Evolutionary conservation across 2,888 invertebrate genomes (phyloP).

Genomic region (Bellardia bayeri): DNA sequence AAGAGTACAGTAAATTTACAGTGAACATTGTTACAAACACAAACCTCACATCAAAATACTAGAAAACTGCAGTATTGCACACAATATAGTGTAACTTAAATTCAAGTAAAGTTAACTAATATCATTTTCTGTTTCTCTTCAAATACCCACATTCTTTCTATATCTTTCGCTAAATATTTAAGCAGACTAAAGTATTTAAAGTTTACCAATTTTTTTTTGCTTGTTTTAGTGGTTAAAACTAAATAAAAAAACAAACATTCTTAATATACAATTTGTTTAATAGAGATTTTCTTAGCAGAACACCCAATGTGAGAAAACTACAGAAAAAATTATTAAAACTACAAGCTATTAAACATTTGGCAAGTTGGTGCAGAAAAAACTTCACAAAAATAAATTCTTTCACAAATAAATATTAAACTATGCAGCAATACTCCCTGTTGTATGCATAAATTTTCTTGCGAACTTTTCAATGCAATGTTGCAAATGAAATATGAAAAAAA

Average conservation of each 20-base stretch:
- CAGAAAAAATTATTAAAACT: slow-evolving; percentile 49
- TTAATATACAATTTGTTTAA: slow-evolving; percentile 56
- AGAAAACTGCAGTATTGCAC: neutral
- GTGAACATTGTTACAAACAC: no score
- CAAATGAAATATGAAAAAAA: neutral
- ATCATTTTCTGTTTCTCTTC: neutral
- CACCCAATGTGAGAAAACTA: neutral
- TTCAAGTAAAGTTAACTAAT: neutral
- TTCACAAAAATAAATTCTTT: slow-evolving; percentile 58
- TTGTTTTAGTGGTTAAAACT: slow-evolving; percentile 40
- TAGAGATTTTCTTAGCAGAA: slow-evolving; percentile 50
- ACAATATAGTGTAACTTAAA: neutral
- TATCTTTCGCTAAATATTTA: slow-evolving; percentile 14
- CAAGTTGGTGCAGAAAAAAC: slow-evolving; percentile 17
- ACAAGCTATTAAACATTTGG: slow-evolving; percentile 34
- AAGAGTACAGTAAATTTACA: no score
- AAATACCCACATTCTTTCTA: neutral
- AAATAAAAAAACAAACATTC: slow-evolving; percentile 12
- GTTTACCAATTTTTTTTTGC: neutral
- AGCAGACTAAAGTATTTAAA: slow-evolving; percentile 53
- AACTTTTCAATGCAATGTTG: slow-evolving; percentile 47
- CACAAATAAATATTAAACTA: slow-evolving; percentile 63
- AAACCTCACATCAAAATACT: neutral
- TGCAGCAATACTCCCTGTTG: slow-evolving; percentile 2
- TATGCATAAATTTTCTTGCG: neutral